phyloP scores from a whole-genome alignment of 2,113 vertebrate genomes.

The Osmerus eperlanus region DNA sequence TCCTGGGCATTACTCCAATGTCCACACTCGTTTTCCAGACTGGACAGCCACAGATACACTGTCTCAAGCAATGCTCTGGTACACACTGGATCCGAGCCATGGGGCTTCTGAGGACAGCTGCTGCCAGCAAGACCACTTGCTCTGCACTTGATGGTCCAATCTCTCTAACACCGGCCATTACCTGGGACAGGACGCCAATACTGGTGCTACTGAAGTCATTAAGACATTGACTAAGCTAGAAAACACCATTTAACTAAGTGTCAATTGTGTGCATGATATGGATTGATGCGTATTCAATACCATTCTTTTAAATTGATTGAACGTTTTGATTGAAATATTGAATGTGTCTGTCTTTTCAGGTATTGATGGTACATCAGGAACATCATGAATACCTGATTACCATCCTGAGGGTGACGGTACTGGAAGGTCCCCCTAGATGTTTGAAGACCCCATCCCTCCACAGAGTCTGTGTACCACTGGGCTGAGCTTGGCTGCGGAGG shows the following conservation, averaged over 20 bases:
- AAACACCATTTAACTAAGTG: constrained; percentile 38
- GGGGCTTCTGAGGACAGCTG: constrained; percentile 50
- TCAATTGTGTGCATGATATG: constrained; percentile 26
- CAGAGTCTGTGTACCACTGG: not conserved
- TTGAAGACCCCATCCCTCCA: too few relatives aligned
- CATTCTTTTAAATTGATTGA: not conserved
- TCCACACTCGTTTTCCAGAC: not conserved
- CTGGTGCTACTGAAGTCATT: constrained; percentile 58
- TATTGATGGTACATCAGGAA: too few relatives aligned
- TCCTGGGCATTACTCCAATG: too few relatives aligned
- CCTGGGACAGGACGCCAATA: constrained; percentile 63
- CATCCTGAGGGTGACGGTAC: too few relatives aligned
- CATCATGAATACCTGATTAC: too few relatives aligned
- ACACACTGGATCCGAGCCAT: constrained; percentile 27
- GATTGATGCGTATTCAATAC: constrained; percentile 3
- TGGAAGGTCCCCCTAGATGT: too few relatives aligned
- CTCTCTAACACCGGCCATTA: constrained; percentile 49
- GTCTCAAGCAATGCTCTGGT: constrained; percentile 21
- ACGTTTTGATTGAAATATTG: too few relatives aligned
- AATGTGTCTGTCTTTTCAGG: too few relatives aligned
- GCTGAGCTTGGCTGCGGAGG: not conserved
- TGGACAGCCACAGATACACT: constrained; percentile 19
- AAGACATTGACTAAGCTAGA: constrained; percentile 55
- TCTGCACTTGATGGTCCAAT: constrained; percentile 49
- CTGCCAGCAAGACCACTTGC: constrained; percentile 42